Conservation (phyloP, 2,888 invertebrate species). For the Drosophila prostipennis region DNA sequence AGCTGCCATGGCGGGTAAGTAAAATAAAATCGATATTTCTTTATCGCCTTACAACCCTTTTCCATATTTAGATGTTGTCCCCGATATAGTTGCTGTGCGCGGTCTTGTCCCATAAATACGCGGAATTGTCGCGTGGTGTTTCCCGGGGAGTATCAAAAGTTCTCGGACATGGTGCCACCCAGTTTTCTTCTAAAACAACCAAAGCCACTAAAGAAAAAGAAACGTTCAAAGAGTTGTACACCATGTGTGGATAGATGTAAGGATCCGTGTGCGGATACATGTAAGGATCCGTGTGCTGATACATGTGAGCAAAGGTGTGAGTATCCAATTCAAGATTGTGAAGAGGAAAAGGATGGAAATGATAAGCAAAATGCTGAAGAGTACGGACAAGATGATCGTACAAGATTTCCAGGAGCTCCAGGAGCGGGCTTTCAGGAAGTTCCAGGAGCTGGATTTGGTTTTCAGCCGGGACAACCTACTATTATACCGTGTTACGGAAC, state of each 20-base stretch:
- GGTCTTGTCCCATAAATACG: conserved; percentile 2
- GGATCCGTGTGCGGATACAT: not conserved
- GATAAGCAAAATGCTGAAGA: not conserved
- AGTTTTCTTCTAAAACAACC: conserved; percentile 47
- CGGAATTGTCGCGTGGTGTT: not conserved
- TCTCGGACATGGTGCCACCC: conserved; percentile 55
- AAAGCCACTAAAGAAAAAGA: conserved; percentile 4
- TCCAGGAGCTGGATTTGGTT: not conserved
- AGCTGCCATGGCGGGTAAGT: conserved; percentile 18
- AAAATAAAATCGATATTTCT: no score
- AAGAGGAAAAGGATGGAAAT: not conserved
- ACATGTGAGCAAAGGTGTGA: not conserved
- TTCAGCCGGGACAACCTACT: not conserved
- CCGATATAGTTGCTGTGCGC: not conserved
- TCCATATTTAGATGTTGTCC: not conserved
- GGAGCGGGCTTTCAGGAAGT: not conserved
- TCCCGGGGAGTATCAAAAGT: conserved; percentile 48
- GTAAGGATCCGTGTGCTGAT: not conserved
- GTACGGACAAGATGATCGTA: not conserved
- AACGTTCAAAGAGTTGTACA: not conserved
- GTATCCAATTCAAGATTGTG: not conserved
- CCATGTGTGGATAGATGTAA: not conserved
- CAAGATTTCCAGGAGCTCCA: not conserved
- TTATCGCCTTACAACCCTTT: no score
- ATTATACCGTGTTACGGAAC: not conserved